Evolutionary conservation across 2,888 invertebrate genomes (phyloP), one percentile per base, ranked within the genome.

Genomic region (Chouioia cunea): DNA sequence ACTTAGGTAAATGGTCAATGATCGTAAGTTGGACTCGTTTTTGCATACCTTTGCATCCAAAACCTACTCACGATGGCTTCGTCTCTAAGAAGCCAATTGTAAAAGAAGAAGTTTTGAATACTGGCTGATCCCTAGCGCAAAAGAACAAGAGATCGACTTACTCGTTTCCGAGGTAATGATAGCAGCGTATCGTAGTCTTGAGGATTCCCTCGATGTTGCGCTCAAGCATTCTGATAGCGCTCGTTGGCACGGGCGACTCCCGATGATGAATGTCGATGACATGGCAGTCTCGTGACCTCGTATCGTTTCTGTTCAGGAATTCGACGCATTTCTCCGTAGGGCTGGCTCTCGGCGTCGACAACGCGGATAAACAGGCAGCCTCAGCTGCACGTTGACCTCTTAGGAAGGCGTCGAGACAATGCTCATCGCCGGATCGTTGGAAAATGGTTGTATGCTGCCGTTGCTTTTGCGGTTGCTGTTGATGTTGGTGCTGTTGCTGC

Each of bases 301-400:
- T 59, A 20, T 74, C 75, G 53, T 73, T 75, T 43, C 78, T 73
- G 58, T 80, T 83, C 20, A 85, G 73, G 65, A 80, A 85, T 69
- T 84, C 83, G 60, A 85, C 82, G 77, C 85, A 85, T 77, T 85
- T 85, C 73, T 85, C 85, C 65, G 84, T 84, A 8, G 85, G 83
- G 65, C 84, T 84, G 10, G 85, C 79, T 22, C 83, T 75, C 4
- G 81, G 77, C 18, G 80, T 75, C n/a, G 82, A 79, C 15, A 85
- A 67, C 2, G 80, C 78, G 23, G 80, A 12, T 10, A 36, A 78
- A 43, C 81, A 79, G 12, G 77, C 79, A 47, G 76, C 74, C 6
- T 53, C 68, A 10, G 75, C n/a, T n/a, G n/a, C 36, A 36, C 36
- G 36, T 1, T 36, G 36, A 12, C 36, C 36, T 53, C 81, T 75